A percentile compares a stretch with the other conserved stretches of the same genome.
Evolutionary conservation across 2,113 vertebrate genomes (phyloP).

Genomic region (Cyprinodon tularosa): DNA sequence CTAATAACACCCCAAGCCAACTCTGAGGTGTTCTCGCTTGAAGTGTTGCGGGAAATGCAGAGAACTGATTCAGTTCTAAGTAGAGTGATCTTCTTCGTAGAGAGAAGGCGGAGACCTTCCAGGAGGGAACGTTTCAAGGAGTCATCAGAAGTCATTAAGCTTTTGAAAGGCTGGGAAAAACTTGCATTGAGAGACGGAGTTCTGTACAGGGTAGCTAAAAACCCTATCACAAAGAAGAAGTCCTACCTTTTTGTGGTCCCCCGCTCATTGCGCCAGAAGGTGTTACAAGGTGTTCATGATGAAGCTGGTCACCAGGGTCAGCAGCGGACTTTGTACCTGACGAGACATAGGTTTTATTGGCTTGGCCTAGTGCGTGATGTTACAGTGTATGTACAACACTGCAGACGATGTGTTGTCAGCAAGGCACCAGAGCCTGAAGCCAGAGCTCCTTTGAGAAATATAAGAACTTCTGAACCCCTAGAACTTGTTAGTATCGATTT

Average conservation of each 20-base stretch:
- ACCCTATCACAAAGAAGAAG: neutral
- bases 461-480: too few species aligned
- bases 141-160: neutral
- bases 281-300: constrained; percentile 1
- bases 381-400: neutral
- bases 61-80: neutral
- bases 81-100: constrained; percentile 1
- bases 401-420: constrained; percentile 2
- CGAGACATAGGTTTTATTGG: constrained; percentile 4
- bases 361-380: neutral
- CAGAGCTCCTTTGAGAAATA: neutral
- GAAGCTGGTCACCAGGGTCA: constrained; percentile 6
- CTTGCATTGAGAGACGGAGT: neutral
- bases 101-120: neutral
- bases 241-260: neutral
- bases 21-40: neutral
- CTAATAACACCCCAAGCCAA: neutral
- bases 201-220: neutral
- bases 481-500: neutral
- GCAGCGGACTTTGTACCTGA: neutral
- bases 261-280: neutral
- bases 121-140: neutral
- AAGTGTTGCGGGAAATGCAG: neutral
- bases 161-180: neutral
- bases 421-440: constrained; percentile 2